phyloP scores from a whole-genome alignment of 2,797 vertebrate species.

The Gobio occitaniae region DNA sequence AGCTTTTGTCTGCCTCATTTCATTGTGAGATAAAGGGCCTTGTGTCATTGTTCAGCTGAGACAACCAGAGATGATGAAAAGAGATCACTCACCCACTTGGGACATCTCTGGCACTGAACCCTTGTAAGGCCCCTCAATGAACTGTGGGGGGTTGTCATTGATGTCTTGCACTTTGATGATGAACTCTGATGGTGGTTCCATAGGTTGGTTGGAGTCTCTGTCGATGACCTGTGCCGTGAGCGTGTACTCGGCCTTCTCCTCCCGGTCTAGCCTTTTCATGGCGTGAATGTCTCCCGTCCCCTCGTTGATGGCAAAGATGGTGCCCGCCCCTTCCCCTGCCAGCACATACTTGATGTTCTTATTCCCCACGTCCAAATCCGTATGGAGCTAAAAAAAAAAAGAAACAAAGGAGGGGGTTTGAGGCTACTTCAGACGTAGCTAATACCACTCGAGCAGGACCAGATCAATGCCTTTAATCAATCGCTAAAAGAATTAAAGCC shows the following conservation, averaged over 20 bases:
- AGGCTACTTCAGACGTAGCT: constrained; percentile 10
- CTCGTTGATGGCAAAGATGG: constrained; percentile 98
- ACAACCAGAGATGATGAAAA: constrained; percentile 33
- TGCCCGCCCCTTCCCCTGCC: constrained; percentile 95
- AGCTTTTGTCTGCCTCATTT: constrained; percentile 15
- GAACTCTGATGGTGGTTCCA: constrained; percentile 96
- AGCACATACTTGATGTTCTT: constrained; percentile 96
- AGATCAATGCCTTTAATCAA: constrained; percentile 51
- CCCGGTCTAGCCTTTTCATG: constrained; percentile 97
- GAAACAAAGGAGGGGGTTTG: constrained; percentile 46
- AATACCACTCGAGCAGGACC: constrained; percentile 9
- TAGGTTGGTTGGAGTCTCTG: constrained; percentile 87
- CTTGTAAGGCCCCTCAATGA: constrained; percentile 91
- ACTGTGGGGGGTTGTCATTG: constrained; percentile 97
- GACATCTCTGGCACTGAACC: constrained; percentile 97
- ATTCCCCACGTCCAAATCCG: constrained; percentile 90
- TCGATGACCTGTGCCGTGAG: constrained; percentile 94
- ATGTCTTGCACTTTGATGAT: constrained; percentile 99
- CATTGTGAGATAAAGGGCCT: not conserved
- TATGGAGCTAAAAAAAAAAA: constrained; percentile 84
- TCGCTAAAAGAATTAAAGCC: constrained; percentile 41
- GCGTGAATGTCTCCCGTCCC: constrained; percentile 97
- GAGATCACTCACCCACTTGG: constrained; percentile 87
- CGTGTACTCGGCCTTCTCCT: constrained; percentile 97
- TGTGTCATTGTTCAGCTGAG: constrained; percentile 22